Evolutionary conservation across 2,888 invertebrate species (phyloP).

Genomic region (Eilema caniola): DNA sequence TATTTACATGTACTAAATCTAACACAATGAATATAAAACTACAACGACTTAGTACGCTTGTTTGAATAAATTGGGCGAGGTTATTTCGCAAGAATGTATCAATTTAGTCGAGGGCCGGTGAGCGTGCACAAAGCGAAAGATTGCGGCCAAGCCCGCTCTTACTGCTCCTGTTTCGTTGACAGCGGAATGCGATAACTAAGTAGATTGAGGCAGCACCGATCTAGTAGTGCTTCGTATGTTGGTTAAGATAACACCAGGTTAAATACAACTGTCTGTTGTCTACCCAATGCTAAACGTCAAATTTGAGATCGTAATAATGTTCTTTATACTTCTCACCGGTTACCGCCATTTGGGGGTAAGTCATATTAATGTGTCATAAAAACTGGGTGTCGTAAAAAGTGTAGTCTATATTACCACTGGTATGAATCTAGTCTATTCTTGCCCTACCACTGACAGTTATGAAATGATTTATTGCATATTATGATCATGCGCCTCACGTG

Average conservation of each 20-base stretch:
- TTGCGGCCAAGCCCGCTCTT: constrained; percentile 70
- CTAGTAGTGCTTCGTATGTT: constrained; percentile 60
- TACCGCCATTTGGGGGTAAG: neutral
- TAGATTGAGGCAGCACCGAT: constrained; percentile 73
- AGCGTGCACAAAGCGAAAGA: constrained; percentile 75
- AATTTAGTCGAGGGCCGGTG: constrained; percentile 80
- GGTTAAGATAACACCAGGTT: constrained; percentile 69
- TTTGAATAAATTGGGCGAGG: constrained; percentile 82
- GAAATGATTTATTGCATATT: constrained; percentile 46
- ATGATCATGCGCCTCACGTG: constrained; percentile 31
- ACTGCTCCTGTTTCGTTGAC: constrained; percentile 79
- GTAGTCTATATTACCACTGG: constrained; percentile 42
- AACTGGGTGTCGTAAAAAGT: neutral
- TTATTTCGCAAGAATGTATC: constrained; percentile 84
- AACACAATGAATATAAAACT: constrained; percentile 44
- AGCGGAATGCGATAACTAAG: constrained; percentile 81
- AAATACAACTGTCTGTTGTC: constrained; percentile 62
- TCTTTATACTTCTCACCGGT: neutral
- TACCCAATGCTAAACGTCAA: constrained; percentile 55
- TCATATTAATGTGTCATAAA: neutral
- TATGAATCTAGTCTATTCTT: constrained; percentile 53
- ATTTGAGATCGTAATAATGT: no score
- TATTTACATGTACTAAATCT: constrained; percentile 3
- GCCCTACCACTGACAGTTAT: constrained; percentile 28
- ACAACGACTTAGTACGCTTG: constrained; percentile 71